Evolutionary conservation across 2,113 vertebrate genomes (phyloP).

Genomic region (Leptobrachium ailaonicum): DNA sequence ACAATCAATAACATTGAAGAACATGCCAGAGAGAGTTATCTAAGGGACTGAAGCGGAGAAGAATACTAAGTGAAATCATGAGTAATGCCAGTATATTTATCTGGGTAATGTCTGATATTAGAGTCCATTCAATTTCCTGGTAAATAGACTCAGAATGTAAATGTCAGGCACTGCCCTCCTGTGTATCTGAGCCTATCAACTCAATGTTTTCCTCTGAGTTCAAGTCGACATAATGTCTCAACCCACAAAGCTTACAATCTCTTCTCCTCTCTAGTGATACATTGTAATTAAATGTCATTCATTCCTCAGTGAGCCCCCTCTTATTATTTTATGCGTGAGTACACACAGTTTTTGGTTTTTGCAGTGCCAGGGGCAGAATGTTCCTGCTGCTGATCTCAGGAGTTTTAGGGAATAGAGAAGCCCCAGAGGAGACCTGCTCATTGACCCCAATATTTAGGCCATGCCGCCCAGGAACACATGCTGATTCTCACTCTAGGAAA

Average conservation of each 20-base stretch:
- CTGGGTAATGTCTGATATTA: background rate
- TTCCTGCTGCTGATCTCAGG: constrained; percentile 22
- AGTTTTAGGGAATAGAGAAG: constrained; percentile 11
- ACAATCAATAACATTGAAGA: background rate
- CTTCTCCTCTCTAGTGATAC: background rate
- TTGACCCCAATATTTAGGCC: constrained; percentile 37
- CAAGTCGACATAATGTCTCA: background rate
- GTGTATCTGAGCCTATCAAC: background rate
- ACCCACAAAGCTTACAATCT: background rate
- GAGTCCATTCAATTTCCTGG: background rate
- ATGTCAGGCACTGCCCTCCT: background rate
- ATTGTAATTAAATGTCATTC: too few relatives aligned
- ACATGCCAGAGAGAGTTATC: background rate
- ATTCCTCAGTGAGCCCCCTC: too few relatives aligned
- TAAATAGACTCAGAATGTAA: background rate
- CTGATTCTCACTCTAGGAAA: too few relatives aligned
- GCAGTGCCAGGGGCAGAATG: constrained; percentile 1
- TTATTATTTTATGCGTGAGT: background rate
- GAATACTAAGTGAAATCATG: background rate
- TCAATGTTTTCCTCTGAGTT: background rate
- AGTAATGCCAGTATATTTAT: background rate
- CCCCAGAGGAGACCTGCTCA: constrained; percentile 24
- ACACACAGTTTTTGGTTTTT: constrained; percentile 1
- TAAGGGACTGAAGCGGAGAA: background rate
- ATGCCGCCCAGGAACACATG: background rate